Evolutionary conservation across 2,113 vertebrate genomes (phyloP).

Genomic region (Apistogramma diplotaenia): DNA sequence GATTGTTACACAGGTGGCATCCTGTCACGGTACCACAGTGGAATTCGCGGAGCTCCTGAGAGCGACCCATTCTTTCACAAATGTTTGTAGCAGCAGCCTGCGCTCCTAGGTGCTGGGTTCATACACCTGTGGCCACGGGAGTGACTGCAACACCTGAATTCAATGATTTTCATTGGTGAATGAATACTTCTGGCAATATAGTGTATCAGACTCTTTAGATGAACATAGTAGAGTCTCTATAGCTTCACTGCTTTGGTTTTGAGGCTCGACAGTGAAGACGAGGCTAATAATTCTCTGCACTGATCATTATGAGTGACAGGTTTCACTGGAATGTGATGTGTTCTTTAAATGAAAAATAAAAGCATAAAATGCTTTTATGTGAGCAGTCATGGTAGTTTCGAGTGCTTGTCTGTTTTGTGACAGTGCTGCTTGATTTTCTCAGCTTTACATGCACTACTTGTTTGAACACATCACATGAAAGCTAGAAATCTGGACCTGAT

Average conservation of each 20-base stretch:
- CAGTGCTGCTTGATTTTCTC: neutral
- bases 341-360: neutral
- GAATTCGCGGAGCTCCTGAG: too few relatives aligned
- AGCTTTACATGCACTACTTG: neutral
- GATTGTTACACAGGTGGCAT: too few relatives aligned
- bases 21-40: too few relatives aligned
- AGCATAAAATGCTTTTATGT: neutral
- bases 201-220: neutral
- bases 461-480: neutral
- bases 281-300: neutral
- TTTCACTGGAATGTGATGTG: neutral
- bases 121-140: too few relatives aligned
- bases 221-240: too few relatives aligned
- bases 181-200: too few relatives aligned
- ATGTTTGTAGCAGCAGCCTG: too few relatives aligned
- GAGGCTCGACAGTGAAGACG: neutral
- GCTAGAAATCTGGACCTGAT: neutral
- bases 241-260: neutral
- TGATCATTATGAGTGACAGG: neutral
- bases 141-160: too few relatives aligned
- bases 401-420: neutral
- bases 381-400: neutral
- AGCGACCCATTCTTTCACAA: too few relatives aligned
- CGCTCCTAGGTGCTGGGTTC: too few relatives aligned
- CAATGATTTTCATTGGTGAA: too few relatives aligned